Base-by-base conservation (phyloP, 2,888 invertebrate species). In the Lasioglossum villosulum region DNA sequence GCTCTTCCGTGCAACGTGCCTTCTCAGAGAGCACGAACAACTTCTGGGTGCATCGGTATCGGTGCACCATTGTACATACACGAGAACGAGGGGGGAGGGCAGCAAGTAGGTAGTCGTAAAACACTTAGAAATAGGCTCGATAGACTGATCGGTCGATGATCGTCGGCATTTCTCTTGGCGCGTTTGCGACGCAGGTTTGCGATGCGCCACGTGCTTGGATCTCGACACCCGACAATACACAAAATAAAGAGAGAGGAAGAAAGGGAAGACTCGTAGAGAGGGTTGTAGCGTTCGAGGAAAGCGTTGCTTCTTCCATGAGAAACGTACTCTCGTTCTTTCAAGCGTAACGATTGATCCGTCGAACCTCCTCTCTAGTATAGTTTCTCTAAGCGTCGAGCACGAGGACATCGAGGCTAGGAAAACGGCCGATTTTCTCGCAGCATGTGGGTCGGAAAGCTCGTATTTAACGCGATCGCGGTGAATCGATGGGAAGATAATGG, bases 1-100 rank as follows among this genome's bases (percentile, higher is more conserved):
- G 91, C 92, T 94, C 93, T 94, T 94, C 93, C 93, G 93, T 93
- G 91, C 93, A 87, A 93, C 92, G 94, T 94, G 93, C 93, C 94
- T 94, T 94, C 89, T 89, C 88, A 80, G 85, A 90, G 86, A 91
- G 89, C 91, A 90, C 91, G 93, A 92, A 92, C 37, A 92, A 66
- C 63, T n/a, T 68, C 34, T 34, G 19, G 3, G 34, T 34, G 68
- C 34, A 23, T 37, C 68, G 68, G 1, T 63, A 2, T 37, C 68
- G 68, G 68, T 68, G 71, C 56, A 34, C 23, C 23, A 37, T 68
- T 76, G 75, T 82, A 82, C 70, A 82, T 66, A 52, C 70, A 79
- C 27, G 71, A 73, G n/a, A 12, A 27, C 34, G 37, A 68, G 42
- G 8, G 30, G 42, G n/a, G 34, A 37, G n/a, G 34, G 10, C 19